Percentiles rank a stretch among this genome's conserved stretches.
Evolutionary conservation across 2,888 invertebrate genomes (phyloP).

Genomic region (Lingula anatina): DNA sequence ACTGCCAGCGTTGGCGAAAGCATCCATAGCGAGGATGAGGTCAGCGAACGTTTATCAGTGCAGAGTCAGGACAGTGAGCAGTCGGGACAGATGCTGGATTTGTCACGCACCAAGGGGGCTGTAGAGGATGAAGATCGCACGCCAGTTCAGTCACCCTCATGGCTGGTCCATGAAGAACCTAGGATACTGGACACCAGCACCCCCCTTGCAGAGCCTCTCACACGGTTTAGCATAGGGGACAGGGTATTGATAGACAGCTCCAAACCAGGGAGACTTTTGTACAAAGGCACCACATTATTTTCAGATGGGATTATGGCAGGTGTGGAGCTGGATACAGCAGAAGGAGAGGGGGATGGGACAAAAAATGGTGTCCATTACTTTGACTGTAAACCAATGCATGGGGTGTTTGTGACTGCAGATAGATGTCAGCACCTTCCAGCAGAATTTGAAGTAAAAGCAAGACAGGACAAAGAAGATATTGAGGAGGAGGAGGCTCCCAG

Average conservation of each 20-base stretch:
- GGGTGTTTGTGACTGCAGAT: constrained; percentile 31
- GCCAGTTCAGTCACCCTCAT: constrained; percentile 8
- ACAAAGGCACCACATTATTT: constrained; percentile 34
- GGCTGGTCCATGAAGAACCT: no score
- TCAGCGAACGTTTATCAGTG: constrained; percentile 9
- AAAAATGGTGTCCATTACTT: constrained; percentile 31
- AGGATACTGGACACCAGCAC: constrained; percentile 11
- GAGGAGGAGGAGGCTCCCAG: constrained; percentile 9
- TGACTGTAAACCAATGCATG: constrained; percentile 25
- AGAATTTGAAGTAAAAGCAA: constrained; percentile 11
- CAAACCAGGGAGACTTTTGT: constrained; percentile 23
- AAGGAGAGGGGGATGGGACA: constrained; percentile 30
- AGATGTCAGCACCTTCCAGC: constrained; percentile 17
- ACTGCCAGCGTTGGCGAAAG: background rate
- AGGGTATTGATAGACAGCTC: constrained; percentile 30
- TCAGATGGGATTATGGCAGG: constrained; percentile 42
- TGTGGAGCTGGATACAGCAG: constrained; percentile 31
- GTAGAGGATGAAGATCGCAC: constrained; percentile 19
- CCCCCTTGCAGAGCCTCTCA: constrained; percentile 21
- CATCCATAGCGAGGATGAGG: constrained; percentile 15
- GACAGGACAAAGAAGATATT: constrained; percentile 16
- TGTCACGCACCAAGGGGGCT: constrained; percentile 10
- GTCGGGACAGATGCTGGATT: constrained; percentile 5
- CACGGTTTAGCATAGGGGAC: constrained; percentile 29
- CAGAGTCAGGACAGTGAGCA: constrained; percentile 1